Percentiles rank a stretch among this genome's conserved stretches.
Evolutionary conservation across 2,113 vertebrate species (phyloP).

Genomic region (Aegotheles bennettii): DNA sequence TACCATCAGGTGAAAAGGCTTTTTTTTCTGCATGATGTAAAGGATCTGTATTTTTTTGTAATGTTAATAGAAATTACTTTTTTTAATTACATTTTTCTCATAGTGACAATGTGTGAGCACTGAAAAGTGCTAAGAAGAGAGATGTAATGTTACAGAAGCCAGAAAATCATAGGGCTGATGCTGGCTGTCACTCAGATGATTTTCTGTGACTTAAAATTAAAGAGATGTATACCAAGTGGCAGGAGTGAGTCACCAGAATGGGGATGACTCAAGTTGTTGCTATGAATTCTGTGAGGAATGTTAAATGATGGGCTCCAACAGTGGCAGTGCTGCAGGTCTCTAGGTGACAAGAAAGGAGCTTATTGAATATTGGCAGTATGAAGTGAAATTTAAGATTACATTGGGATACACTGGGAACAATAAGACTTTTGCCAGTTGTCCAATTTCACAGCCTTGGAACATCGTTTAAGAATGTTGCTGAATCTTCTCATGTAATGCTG

Average conservation of each 20-base stretch:
- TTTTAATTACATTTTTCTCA: background rate
- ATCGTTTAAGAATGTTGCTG: background rate
- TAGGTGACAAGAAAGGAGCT: background rate
- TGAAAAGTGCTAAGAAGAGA: conserved; percentile 15
- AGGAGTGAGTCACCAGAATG: conserved; percentile 55
- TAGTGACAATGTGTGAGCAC: background rate
- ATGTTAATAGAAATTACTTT: background rate
- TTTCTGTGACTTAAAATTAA: conserved; percentile 49
- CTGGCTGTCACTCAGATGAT: conserved; percentile 37
- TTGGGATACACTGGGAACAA: background rate
- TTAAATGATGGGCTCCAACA: conserved; percentile 19
- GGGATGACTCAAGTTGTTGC: conserved; percentile 58
- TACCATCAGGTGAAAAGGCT: background rate
- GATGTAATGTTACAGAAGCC: conserved; percentile 30
- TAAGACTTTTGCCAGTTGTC: background rate
- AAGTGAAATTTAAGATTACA: conserved; percentile 11
- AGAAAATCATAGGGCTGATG: conserved; percentile 54
- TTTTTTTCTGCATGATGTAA: background rate
- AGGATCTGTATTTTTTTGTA: background rate
- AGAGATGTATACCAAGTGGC: conserved; percentile 15
- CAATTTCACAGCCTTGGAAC: background rate
- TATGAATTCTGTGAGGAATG: conserved; percentile 39
- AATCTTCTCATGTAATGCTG: background rate
- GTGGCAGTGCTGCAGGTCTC: background rate
- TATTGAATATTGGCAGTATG: background rate